Base-by-base conservation (phyloP, 2,888 invertebrate genomes). In the Pseudococcus jackbeardsleyi region DNA sequence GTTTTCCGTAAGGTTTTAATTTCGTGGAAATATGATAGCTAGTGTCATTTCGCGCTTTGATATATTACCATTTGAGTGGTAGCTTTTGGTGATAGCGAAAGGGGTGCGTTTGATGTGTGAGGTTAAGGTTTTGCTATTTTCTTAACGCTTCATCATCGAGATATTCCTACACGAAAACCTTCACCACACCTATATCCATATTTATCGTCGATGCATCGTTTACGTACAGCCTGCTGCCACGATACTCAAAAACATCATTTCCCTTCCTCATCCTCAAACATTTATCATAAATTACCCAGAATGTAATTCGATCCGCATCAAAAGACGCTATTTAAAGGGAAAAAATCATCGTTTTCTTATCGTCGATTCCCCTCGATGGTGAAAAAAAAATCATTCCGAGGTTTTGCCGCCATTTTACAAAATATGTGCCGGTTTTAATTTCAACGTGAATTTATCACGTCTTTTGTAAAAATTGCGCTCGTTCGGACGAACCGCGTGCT, bases 1-100 rank as follows among this genome's bases (percentile, higher is more conserved):
- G 68, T 72, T 72, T 72, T 72, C 68, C 68, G 68, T 72, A 72
- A 79, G 79, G 42, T 79, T 79, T 79, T 79, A 79, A 79, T 79
- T 79, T 42, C 68, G 79, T 33, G 79, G 42, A 79, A 79, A 42
- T 79, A 79, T 79, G 79, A 79, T 39, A 79, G 42, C 42, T 79
- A n/a, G 79, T 79, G 79, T 79, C 79, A 79, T 79, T 79, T 42
- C n/a, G 42, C 39, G 79, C 79, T 79, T 79, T 79, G 79, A 79
- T 79, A 79, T 79, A 79, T 79, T 79, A 42, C 42, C 79, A 19
- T 79, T 64, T 64, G 64, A 64, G 64, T 64, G 64, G 64, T 19
- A 22, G 64, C 22, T 64, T 64, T 64, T 22, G 22, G 22, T 64
- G 64, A 64, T 64, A 64, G 64, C 64, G 22, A 19, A 19, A 64